Percentiles rank a stretch among this genome's conserved stretches.
These are phyloP conservation scores for Ctenodactylus gundi DNA, from an alignment of 2,113 vertebrate species.

Conservation along the genomic window DNA sequence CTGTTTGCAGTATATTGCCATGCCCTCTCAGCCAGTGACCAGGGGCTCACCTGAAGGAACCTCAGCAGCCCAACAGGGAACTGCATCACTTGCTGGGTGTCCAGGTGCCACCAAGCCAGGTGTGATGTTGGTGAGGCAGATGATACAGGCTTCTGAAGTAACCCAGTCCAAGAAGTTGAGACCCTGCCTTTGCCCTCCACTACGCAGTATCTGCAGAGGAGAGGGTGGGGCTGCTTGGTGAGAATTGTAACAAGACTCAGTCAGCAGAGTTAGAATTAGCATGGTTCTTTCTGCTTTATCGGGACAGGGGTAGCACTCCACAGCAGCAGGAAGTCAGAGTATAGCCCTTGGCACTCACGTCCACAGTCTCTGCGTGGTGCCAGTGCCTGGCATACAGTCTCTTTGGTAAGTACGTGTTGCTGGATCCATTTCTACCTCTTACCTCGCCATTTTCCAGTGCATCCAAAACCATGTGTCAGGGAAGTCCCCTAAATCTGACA, in stretches of 20 bases:
- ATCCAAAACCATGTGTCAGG: not conserved
- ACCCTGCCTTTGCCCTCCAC: not conserved
- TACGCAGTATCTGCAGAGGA: not conserved
- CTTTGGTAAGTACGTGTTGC: not conserved
- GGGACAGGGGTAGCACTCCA: not conserved
- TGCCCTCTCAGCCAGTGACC: not conserved
- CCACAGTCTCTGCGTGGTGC: not conserved
- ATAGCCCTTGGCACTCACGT: not conserved
- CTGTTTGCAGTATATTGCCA: not conserved
- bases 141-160: not conserved
- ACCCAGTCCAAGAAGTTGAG: not conserved
- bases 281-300: not conserved
- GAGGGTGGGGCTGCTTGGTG: not conserved
- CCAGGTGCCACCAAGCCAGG: not conserved
- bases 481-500: not conserved
- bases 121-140: not conserved
- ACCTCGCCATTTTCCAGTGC: not conserved
- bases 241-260: not conserved
- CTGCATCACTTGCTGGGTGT: too few relatives aligned
- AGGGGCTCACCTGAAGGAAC: not conserved
- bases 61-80: not conserved
- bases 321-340: not conserved
- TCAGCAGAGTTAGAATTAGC: not conserved
- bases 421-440: not conserved
- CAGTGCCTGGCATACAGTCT: not conserved